Evolutionary conservation across 2,113 vertebrate genomes (phyloP), one percentile per base, ranked within the genome.

Genomic region (Phrynocephalus versicolor): DNA sequence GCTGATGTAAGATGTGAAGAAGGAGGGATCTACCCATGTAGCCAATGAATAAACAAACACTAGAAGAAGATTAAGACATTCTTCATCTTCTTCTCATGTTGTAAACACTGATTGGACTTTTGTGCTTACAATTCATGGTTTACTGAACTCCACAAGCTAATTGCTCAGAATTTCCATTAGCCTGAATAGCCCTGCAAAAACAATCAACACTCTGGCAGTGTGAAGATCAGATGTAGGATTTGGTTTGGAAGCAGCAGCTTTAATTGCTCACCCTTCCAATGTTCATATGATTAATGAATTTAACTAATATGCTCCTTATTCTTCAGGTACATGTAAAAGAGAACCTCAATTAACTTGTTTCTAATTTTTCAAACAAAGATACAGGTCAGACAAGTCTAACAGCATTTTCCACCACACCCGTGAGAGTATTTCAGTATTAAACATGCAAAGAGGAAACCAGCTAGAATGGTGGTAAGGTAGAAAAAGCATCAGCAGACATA

Each of bases 361-460:
- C 69, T 64, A 85, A 79, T 72, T 84, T 69, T 80, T 83, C 74
- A 83, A 89, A 86, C 25, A 67, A 89, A 89, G 81, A 92, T 91
- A 80, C 87, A 83, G 1, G 45, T 14, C 18, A 67, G 81, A 89
- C 93, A 0, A 93, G 93, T 94, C 87, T 89, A 87, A 92, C 91
- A 79, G 87, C 94, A 95, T 95, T 95, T 94, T 90, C 86, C 87
- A 79, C 93, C 89, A 92, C 95, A 91, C 94, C 95, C 88, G 51
- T 2, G 72, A 81, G 21, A 90, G 82, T 75, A 65, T 39, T 79
- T 88, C 90, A 91, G 92, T 57, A 91, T 90, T 82, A 87, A 25
- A 72, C 10, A 87, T 82, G 90, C 78, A 86, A 87, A 92, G 91
- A 88, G 75, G 85, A 88, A 88, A 90, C 8, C 0, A 6, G 82